These are phyloP conservation scores for Sphenodon punctatus DNA, from an alignment of 2,797 vertebrate species.

Conservation along the genomic window DNA sequence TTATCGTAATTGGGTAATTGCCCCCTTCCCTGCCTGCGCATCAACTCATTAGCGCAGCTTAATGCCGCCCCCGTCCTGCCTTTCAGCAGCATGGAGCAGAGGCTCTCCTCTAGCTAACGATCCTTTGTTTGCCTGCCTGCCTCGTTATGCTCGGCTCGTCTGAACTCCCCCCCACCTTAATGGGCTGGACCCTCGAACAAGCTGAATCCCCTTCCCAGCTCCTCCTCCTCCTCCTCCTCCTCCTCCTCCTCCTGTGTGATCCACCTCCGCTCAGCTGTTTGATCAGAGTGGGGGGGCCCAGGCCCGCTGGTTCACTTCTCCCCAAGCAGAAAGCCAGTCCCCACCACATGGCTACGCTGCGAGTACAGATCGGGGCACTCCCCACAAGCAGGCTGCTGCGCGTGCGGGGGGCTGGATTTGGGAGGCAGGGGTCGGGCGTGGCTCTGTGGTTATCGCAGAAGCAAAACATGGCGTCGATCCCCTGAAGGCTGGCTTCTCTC, in stretches of 20 bases:
- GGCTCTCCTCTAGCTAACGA: neutral
- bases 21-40: rapidly evolving
- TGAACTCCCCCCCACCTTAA: neutral
- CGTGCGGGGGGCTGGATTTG: too few relatives aligned
- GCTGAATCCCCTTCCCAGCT: neutral
- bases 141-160: neutral
- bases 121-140: neutral
- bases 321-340: too few relatives aligned
- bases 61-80: neutral
- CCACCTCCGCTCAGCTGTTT: neutral
- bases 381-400: too few relatives aligned
- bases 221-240: too few relatives aligned
- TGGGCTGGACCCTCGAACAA: neutral
- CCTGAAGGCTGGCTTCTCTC: neutral
- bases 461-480: too few relatives aligned
- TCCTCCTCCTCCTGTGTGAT: too few relatives aligned
- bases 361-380: too few relatives aligned
- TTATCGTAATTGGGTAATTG: slow-evolving; percentile 1
- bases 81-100: too few relatives aligned
- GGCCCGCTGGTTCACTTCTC: too few relatives aligned
- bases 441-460: neutral
- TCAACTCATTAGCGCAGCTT: slow-evolving; percentile 5
- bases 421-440: too few relatives aligned
- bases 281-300: too few relatives aligned
- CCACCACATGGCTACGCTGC: too few relatives aligned